Conservation (phyloP, 2,797 vertebrate genomes). For the Clamator glandarius region DNA sequence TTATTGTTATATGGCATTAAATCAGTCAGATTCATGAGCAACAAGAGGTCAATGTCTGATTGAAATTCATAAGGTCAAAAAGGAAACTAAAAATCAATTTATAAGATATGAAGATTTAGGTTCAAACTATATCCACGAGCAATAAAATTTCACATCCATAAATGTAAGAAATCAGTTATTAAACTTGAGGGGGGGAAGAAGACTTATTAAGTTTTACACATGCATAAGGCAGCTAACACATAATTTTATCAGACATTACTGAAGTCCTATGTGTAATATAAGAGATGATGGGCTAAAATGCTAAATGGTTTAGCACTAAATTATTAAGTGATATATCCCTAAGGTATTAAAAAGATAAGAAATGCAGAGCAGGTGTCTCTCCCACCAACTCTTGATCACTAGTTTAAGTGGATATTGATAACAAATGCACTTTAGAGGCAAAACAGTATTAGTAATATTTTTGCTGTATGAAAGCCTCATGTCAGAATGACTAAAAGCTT, state of each 20-base stretch:
- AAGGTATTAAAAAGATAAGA: slow-evolving; percentile 81
- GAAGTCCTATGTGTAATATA: slow-evolving; percentile 86
- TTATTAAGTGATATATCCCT: slow-evolving; percentile 85
- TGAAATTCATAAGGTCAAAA: slow-evolving; percentile 89
- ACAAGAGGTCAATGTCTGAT: slow-evolving; percentile 84
- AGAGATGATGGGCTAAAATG: slow-evolving; percentile 84
- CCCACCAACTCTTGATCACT: slow-evolving; percentile 77
- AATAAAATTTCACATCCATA: slow-evolving; percentile 85
- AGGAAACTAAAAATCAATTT: slow-evolving; percentile 88
- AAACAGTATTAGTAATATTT: slow-evolving; percentile 82
- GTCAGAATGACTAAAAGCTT: slow-evolving; percentile 81
- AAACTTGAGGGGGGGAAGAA: slow-evolving; percentile 80
- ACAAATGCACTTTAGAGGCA: slow-evolving; percentile 80
- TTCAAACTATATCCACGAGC: slow-evolving; percentile 83
- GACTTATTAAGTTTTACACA: slow-evolving; percentile 87
- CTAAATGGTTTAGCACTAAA: slow-evolving; percentile 86
- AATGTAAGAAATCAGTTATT: slow-evolving; percentile 86
- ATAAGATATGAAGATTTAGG: slow-evolving; percentile 87
- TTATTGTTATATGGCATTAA: slow-evolving; percentile 84
- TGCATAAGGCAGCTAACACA: slow-evolving; percentile 83
- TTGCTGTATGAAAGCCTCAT: slow-evolving; percentile 73
- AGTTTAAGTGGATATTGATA: slow-evolving; percentile 81
- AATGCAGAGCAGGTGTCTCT: slow-evolving; percentile 84
- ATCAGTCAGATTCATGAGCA: slow-evolving; percentile 85
- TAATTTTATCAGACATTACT: slow-evolving; percentile 86